Conservation (phyloP, 2,888 invertebrate species). For the Taphrorychus bicolor region DNA sequence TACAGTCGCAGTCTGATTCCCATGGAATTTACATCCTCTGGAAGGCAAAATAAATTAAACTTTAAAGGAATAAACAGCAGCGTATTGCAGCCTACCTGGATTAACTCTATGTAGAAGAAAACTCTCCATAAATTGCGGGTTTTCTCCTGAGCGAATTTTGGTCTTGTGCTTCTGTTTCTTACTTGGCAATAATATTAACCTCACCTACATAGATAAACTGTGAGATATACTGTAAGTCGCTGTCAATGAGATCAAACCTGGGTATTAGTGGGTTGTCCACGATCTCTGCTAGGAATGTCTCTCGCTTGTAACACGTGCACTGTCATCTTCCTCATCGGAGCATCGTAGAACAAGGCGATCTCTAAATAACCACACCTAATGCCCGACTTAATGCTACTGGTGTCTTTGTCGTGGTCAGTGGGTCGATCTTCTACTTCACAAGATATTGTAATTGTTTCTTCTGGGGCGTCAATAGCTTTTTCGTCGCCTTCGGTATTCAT, state of each 20-base stretch:
- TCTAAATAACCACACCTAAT: conserved; percentile 82
- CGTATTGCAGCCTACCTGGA: conserved; percentile 66
- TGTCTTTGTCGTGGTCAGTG: conserved; percentile 9
- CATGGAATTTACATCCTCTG: conserved; percentile 92
- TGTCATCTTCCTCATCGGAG: conserved; percentile 90
- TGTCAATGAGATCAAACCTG: conserved; percentile 62
- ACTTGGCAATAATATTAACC: conserved; percentile 85
- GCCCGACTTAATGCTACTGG: conserved; percentile 42
- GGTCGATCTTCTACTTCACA: conserved; percentile 16
- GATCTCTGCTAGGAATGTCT: conserved; percentile 75
- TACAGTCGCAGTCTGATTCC: conserved; percentile 90
- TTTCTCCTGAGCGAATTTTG: conserved; percentile 88
- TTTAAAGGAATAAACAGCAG: too few relatives aligned
- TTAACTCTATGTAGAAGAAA: conserved; percentile 90
- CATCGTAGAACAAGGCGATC: conserved; percentile 87
- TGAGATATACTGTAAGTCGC: neutral
- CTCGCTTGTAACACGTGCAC: conserved; percentile 90
- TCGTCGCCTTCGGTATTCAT: conserved; percentile 58
- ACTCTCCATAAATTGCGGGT: conserved; percentile 92
- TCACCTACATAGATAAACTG: conserved; percentile 66
- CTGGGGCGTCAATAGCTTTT: conserved; percentile 52
- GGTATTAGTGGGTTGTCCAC: conserved; percentile 72
- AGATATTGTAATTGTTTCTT: conserved; percentile 28
- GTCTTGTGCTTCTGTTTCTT: conserved; percentile 96
- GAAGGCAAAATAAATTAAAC: neutral